Evolutionary conservation across 2,113 vertebrate genomes (phyloP).

Genomic region (Bombycilla garrulus): DNA sequence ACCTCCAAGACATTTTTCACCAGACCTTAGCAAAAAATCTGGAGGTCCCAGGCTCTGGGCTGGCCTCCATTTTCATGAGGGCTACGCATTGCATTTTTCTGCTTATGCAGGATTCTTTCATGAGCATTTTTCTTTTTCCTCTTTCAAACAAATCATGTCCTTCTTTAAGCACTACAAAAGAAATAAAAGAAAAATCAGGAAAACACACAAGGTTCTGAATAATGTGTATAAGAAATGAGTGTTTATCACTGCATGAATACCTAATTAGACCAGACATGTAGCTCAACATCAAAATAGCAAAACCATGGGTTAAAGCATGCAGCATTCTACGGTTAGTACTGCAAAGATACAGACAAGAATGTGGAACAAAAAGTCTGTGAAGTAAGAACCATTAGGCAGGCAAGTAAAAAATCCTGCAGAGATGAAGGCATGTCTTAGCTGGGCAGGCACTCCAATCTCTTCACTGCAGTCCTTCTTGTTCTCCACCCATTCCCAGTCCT

Average conservation of each 20-base stretch:
- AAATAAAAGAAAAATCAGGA: background rate
- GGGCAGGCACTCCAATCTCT: background rate
- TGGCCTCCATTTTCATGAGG: background rate
- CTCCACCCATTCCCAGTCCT: background rate
- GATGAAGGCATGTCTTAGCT: background rate
- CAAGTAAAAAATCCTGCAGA: constrained; percentile 12
- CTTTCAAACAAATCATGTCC: background rate
- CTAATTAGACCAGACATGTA: constrained; percentile 26
- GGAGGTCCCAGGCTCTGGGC: background rate
- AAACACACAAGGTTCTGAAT: constrained; percentile 11
- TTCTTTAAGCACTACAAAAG: constrained; percentile 11
- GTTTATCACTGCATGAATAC: constrained; percentile 9
- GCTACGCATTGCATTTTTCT: background rate
- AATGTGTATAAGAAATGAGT: constrained; percentile 13
- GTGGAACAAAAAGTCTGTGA: background rate
- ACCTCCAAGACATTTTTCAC: background rate
- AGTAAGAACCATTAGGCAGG: constrained; percentile 18
- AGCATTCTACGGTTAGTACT: background rate
- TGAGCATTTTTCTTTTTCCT: background rate
- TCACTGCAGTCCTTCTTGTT: background rate
- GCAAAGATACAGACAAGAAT: background rate
- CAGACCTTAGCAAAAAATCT: background rate
- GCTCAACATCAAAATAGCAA: background rate
- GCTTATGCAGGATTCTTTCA: background rate
- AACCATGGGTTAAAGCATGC: background rate